These are phyloP conservation scores for Emesis furor DNA, from an alignment of 2,888 invertebrate genomes.

Conservation along the genomic window DNA sequence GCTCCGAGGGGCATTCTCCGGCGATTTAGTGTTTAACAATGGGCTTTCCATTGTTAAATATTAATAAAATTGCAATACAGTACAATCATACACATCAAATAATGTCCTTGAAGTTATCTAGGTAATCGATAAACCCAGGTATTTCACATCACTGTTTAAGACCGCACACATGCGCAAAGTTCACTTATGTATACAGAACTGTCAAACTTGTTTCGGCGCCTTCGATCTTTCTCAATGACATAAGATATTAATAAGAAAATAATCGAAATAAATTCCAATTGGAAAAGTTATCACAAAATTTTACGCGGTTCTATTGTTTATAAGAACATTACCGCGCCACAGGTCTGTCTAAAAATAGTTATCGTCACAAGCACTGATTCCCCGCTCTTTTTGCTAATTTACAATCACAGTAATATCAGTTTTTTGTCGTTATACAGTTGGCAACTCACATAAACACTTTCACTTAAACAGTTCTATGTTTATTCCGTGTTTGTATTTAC, in stretches of 20 bases:
- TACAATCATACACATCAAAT: conserved; percentile 61
- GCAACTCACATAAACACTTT: conserved; percentile 78
- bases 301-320: conserved; percentile 74
- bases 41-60: conserved; percentile 81
- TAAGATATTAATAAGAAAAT: conserved; percentile 45
- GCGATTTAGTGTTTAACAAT: conserved; percentile 76
- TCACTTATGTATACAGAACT: conserved; percentile 85
- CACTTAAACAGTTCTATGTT: conserved; percentile 77
- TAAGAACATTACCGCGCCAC: conserved; percentile 83
- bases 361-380: conserved; percentile 87
- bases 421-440: conserved; percentile 76
- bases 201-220: conserved; percentile 90
- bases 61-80: neutral
- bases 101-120: conserved; percentile 88
- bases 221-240: conserved; percentile 73
- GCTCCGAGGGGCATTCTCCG: conserved; percentile 75
- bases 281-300: conserved; percentile 59
- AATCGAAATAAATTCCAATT: conserved; percentile 75
- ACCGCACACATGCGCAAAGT: conserved; percentile 84
- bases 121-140: conserved; percentile 89
- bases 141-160: conserved; percentile 87
- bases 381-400: conserved; percentile 86
- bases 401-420: conserved; percentile 78
- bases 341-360: conserved; percentile 88
- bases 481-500: conserved; percentile 77